phyloP scores from a whole-genome alignment of 2,797 vertebrate species.

The Oreonectes daqikongensis region DNA sequence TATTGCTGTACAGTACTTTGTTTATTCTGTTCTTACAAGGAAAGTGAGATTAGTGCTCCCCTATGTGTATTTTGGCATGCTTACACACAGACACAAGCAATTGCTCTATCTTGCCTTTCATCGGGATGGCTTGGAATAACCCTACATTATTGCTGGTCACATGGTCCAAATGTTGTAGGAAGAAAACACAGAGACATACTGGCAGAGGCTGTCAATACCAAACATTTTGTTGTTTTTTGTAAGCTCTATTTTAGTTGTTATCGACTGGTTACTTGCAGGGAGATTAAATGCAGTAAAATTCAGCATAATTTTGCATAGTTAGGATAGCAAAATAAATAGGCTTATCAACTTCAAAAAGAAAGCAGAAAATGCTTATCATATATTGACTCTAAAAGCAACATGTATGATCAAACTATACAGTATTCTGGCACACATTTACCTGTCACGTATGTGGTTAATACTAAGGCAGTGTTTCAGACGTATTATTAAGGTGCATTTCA shows the following conservation, averaged over 20 bases:
- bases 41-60: background rate
- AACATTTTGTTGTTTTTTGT: too few species aligned
- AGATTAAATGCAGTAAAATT: too few species aligned
- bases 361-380: too few species aligned
- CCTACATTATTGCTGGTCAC: constrained; percentile 27
- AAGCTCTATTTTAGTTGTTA: too few species aligned
- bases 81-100: background rate
- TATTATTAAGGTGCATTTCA: background rate
- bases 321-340: background rate
- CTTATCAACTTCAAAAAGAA: background rate
- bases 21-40: constrained; percentile 12
- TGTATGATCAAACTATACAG: background rate
- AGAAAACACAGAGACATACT: background rate
- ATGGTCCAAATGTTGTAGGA: constrained; percentile 35
- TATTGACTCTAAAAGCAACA: too few species aligned
- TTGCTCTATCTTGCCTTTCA: background rate
- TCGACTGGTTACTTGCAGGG: too few species aligned
- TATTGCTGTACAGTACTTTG: background rate
- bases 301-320: too few species aligned
- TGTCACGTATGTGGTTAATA: background rate
- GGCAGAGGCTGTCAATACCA: background rate
- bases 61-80: background rate
- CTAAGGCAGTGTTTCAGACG: background rate
- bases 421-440: background rate
- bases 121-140: background rate